Evolutionary conservation across 2,888 invertebrate species (phyloP).

Genomic region (Pyrocoelia pectoralis): DNA sequence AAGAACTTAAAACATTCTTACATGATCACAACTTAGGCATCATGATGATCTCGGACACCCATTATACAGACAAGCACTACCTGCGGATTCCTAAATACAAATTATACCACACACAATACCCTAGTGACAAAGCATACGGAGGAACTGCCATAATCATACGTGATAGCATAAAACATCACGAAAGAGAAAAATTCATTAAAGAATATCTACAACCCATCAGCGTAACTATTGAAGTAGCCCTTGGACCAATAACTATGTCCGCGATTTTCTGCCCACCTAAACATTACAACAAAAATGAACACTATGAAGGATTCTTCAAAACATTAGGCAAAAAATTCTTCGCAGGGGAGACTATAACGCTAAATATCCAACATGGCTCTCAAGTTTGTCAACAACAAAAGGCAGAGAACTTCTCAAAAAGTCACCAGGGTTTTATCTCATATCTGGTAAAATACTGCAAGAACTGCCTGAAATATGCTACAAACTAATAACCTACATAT

Average conservation of each 20-base stretch:
- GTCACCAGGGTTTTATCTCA: too few relatives aligned
- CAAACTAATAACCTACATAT: too few relatives aligned
- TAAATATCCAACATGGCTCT: not conserved
- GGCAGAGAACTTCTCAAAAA: not conserved
- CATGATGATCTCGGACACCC: not conserved
- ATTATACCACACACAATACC: too few relatives aligned
- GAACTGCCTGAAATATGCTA: too few relatives aligned
- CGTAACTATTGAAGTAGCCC: conserved; percentile 16
- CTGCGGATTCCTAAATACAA: not conserved
- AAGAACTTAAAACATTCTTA: not conserved
- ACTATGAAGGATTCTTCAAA: conserved; percentile 9
- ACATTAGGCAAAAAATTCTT: conserved; percentile 7
- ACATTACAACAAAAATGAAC: not conserved
- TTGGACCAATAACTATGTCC: conserved; percentile 21
- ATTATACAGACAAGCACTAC: not conserved
- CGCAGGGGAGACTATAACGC: not conserved
- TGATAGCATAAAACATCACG: not conserved
- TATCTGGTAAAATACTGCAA: too few relatives aligned
- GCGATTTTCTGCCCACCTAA: conserved; percentile 6
- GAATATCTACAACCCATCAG: not conserved
- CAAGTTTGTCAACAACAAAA: not conserved
- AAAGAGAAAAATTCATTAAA: not conserved
- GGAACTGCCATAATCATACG: not conserved
- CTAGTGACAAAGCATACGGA: not conserved
- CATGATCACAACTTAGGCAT: not conserved